Evolutionary conservation across 2,888 invertebrate genomes (phyloP).

Genomic region (Nomada fucata): DNA sequence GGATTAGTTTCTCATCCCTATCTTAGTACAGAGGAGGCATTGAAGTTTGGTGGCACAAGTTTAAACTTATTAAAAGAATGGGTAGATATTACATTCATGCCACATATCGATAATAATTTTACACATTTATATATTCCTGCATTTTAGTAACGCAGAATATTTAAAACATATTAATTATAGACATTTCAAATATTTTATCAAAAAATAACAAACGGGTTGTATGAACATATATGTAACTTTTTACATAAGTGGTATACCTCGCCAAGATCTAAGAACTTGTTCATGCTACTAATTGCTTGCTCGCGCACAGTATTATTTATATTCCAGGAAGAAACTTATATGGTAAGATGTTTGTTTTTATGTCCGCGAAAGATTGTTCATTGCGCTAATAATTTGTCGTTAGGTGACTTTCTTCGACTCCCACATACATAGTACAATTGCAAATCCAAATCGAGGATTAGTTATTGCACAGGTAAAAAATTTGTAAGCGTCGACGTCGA

Average conservation of each 20-base stretch:
- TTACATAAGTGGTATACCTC: slow-evolving; percentile 84
- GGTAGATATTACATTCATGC: slow-evolving; percentile 69
- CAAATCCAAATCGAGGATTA: slow-evolving; percentile 84
- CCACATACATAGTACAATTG: slow-evolving; percentile 80
- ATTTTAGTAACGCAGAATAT: neutral
- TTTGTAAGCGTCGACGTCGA: slow-evolving; percentile 13
- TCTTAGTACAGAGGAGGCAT: slow-evolving; percentile 81
- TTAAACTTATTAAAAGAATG: slow-evolving; percentile 80
- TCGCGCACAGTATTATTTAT: slow-evolving; percentile 85
- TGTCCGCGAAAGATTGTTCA: neutral
- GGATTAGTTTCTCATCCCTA: slow-evolving; percentile 78
- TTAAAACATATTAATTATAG: slow-evolving; percentile 73
- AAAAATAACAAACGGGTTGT: slow-evolving; percentile 83
- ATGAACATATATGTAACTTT: slow-evolving; percentile 82
- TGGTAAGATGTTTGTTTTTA: slow-evolving; percentile 64
- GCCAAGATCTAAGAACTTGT: slow-evolving; percentile 83
- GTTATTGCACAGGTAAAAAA: slow-evolving; percentile 84
- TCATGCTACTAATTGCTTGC: slow-evolving; percentile 85
- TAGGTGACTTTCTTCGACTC: slow-evolving; percentile 85
- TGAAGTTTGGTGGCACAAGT: slow-evolving; percentile 81
- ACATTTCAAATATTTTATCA: slow-evolving; percentile 84
- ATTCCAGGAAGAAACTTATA: slow-evolving; percentile 83
- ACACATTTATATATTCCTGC: neutral
- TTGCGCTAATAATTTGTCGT: slow-evolving; percentile 17
- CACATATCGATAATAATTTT: neutral